Conservation (phyloP, 1,140 invertebrate species). For the Ctenoplectra terminalis region DNA sequence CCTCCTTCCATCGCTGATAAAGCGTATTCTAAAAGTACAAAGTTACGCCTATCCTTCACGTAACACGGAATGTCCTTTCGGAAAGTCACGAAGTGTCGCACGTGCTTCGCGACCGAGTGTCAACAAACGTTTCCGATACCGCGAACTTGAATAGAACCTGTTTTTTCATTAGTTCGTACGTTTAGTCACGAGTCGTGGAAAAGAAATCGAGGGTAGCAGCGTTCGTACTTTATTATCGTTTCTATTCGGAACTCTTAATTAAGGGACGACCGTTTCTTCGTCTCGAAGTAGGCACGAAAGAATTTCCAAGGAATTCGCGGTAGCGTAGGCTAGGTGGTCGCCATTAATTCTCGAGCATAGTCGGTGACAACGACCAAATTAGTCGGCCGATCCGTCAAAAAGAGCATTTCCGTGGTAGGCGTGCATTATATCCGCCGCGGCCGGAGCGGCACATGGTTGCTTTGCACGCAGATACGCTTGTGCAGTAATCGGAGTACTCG, state of each 20-base stretch:
- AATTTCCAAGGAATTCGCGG: conserved; percentile 63
- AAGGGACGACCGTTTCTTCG: conserved; percentile 32
- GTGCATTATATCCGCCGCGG: conserved; percentile 59
- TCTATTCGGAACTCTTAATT: conserved; percentile 57
- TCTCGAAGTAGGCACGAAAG: conserved; percentile 14
- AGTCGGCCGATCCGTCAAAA: conserved; percentile 70
- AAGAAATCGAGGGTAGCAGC: conserved; percentile 34
- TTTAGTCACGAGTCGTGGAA: neutral
- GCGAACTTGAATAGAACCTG: neutral
- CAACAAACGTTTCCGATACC: neutral
- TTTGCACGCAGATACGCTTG: conserved; percentile 38
- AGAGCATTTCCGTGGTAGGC: conserved; percentile 66
- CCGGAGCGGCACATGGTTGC: conserved; percentile 47
- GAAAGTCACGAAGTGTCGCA: neutral
- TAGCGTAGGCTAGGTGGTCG: conserved; percentile 63
- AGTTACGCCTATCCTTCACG: too few species aligned
- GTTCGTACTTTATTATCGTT: conserved; percentile 55
- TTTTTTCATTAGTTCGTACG: neutral
- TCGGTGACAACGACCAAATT: conserved; percentile 68
- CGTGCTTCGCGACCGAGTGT: neutral
- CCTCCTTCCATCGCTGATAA: neutral
- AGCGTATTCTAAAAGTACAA: neutral
- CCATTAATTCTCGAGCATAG: conserved; percentile 60
- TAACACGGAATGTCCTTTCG: neutral
- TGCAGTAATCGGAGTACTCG: neutral